Evolutionary conservation across 2,797 vertebrate genomes (phyloP).

Genomic region (Enteromius viviparus): DNA sequence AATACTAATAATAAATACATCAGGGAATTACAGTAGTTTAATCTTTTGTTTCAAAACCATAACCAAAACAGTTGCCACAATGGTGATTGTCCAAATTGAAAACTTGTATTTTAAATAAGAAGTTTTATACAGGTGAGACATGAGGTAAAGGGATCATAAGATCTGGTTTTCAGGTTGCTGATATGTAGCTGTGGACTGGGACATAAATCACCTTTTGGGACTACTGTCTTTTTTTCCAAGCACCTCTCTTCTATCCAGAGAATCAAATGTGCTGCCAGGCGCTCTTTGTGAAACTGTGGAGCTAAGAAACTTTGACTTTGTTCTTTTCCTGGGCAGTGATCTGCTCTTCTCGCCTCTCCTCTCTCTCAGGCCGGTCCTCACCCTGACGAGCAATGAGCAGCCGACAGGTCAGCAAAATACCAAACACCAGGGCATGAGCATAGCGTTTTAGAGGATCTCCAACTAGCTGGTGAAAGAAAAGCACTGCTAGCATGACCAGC

Average conservation of each 20-base stretch:
- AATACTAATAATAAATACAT: slow-evolving; percentile 6
- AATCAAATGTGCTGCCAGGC: slow-evolving; percentile 53
- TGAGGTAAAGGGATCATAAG: slow-evolving; percentile 61
- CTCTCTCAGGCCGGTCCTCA: slow-evolving; percentile 85
- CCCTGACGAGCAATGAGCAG: slow-evolving; percentile 95
- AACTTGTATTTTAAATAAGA: slow-evolving; percentile 30
- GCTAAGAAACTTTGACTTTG: slow-evolving; percentile 95
- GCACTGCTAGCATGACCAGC: slow-evolving; percentile 92
- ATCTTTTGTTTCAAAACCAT: slow-evolving; percentile 50
- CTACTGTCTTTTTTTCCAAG: slow-evolving; percentile 64
- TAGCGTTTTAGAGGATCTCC: slow-evolving; percentile 97
- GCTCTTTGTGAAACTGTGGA: slow-evolving; percentile 42
- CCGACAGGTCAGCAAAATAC: slow-evolving; percentile 96
- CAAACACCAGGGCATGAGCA: slow-evolving; percentile 96
- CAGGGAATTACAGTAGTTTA: slow-evolving; percentile 15
- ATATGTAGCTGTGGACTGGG: slow-evolving; percentile 46
- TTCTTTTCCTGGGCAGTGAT: slow-evolving; percentile 88
- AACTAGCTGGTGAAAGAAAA: slow-evolving; percentile 98
- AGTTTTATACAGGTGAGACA: slow-evolving; percentile 36
- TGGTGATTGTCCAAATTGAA: slow-evolving; percentile 67
- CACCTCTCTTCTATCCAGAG: slow-evolving; percentile 65
- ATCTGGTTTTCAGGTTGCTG: slow-evolving; percentile 63
- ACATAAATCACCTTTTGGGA: slow-evolving; percentile 63
- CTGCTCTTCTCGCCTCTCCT: slow-evolving; percentile 80
- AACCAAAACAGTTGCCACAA: slow-evolving; percentile 65